Conservation (phyloP, 1,140 invertebrate genomes). For the Panulirus ornatus region DNA sequence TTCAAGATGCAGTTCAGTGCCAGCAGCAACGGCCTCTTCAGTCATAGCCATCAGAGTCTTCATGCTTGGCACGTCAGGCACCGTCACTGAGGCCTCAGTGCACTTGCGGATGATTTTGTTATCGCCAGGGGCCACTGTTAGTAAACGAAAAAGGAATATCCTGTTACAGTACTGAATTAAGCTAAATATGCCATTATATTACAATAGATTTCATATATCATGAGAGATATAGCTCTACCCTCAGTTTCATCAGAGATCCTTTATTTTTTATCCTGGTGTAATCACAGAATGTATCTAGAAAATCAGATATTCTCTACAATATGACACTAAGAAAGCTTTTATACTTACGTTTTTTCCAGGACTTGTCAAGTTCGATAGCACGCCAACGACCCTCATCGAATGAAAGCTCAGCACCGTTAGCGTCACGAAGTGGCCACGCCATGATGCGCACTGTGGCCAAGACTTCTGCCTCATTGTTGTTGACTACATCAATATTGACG, state of each 20-base stretch:
- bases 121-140: background rate
- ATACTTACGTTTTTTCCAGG: background rate
- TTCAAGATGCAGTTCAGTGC: background rate
- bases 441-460: constrained; percentile 46
- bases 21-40: background rate
- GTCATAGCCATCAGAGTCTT: background rate
- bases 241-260: no score
- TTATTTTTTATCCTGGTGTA: background rate
- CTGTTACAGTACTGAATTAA: no score
- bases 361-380: background rate
- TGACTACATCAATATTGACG: constrained; percentile 9
- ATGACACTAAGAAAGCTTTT: background rate
- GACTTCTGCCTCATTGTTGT: background rate
- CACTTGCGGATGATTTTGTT: background rate
- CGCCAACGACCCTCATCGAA: constrained; percentile 37
- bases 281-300: no score
- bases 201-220: background rate
- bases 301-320: no score
- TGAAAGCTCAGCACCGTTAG: background rate
- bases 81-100: background rate
- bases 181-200: no score
- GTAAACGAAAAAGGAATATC: background rate
- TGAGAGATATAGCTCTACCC: no score
- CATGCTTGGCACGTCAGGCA: constrained; percentile 17
- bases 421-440: constrained; percentile 21